Conservation (phyloP, 2,797 vertebrate genomes). For the Linurgus olivaceus region DNA sequence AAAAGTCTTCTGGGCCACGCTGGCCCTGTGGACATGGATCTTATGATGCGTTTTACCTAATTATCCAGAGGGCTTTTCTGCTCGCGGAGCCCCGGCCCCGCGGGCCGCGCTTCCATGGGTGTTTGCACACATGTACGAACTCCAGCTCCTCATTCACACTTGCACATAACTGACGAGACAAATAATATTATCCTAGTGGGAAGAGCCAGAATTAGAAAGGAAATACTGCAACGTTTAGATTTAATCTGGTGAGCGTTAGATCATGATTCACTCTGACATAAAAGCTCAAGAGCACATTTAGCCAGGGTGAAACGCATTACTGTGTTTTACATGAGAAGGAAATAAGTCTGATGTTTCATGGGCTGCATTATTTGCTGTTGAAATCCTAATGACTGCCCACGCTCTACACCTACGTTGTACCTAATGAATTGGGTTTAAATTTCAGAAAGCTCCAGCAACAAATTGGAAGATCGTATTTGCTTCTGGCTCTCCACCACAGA, state of each 20-base stretch:
- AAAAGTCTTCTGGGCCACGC: background rate
- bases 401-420: background rate
- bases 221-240: constrained; percentile 19
- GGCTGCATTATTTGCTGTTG: constrained; percentile 50
- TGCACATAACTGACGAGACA: constrained; percentile 10
- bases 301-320: background rate
- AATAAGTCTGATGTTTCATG: constrained; percentile 35
- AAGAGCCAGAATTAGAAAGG: constrained; percentile 41
- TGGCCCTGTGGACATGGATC: constrained; percentile 62
- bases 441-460: background rate
- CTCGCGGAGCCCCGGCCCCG: accelerated
- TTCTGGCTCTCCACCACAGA: background rate
- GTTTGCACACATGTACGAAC: background rate
- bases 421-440: constrained; percentile 5
- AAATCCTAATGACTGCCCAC: constrained; percentile 32
- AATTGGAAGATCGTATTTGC: background rate
- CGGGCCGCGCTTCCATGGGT: background rate
- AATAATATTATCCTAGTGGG: constrained; percentile 18
- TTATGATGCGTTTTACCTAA: constrained; percentile 48
- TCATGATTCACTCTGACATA: constrained; percentile 50
- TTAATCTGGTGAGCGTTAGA: constrained; percentile 36
- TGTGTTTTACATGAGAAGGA: constrained; percentile 28
- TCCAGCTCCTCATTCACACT: background rate
- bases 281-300: constrained; percentile 60
- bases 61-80: background rate